A percentile compares a stretch with the other conserved stretches of the same genome.
These are phyloP conservation scores for Blennius ocellaris DNA, from an alignment of 2,113 vertebrate species.

Conservation along the genomic window DNA sequence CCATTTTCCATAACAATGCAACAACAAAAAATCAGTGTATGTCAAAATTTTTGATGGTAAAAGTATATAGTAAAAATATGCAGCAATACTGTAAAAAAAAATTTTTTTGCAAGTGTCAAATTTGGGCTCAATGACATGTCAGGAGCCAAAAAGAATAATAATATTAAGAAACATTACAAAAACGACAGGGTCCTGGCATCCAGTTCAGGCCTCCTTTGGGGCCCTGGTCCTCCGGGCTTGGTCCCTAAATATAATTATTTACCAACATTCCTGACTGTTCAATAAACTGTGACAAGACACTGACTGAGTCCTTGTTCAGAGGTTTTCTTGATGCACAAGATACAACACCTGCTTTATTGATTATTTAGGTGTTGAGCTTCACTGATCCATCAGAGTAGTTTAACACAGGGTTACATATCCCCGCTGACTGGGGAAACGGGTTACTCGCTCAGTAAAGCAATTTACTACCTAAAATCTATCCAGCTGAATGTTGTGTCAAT, in stretches of 20 bases:
- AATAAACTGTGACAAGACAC: neutral
- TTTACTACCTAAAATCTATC: neutral
- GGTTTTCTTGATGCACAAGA: conserved; percentile 31
- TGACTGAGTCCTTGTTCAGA: conserved; percentile 32
- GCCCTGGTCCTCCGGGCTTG: too few species aligned
- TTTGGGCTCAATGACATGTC: too few species aligned
- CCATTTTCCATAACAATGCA: neutral
- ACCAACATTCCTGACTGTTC: neutral
- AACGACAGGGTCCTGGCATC: too few species aligned
- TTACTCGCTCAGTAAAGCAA: neutral
- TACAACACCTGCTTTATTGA: conserved; percentile 4
- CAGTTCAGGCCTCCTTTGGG: too few species aligned
- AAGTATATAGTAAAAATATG: neutral
- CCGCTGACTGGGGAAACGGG: neutral
- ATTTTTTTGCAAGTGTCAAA: too few species aligned
- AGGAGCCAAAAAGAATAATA: too few species aligned
- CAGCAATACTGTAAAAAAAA: too few species aligned
- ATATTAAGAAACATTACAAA: neutral
- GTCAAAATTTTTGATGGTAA: neutral
- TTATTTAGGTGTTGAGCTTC: conserved; percentile 26
- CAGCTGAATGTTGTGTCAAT: too few species aligned
- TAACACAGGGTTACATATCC: neutral
- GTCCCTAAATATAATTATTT: neutral
- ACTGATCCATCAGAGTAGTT: neutral
- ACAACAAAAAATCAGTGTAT: neutral